These are phyloP conservation scores for Pinctada fucata DNA, from an alignment of 2,888 invertebrate species.

Conservation along the genomic window DNA sequence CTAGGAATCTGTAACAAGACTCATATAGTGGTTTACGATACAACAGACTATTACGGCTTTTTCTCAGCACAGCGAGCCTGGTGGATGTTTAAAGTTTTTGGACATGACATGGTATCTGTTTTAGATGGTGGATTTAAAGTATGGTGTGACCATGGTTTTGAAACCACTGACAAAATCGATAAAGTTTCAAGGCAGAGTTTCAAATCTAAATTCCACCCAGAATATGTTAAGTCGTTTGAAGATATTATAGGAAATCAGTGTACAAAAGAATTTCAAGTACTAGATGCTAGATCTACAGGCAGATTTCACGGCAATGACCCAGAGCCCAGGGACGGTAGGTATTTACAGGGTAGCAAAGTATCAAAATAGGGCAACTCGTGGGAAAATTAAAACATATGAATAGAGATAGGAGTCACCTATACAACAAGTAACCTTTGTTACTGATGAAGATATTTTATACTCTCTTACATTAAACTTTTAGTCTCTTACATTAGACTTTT, in stretches of 20 bases:
- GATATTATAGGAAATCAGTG: constrained; percentile 65
- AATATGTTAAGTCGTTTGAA: constrained; percentile 63
- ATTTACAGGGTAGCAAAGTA: not conserved
- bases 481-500: too few relatives aligned
- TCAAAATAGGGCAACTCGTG: not conserved
- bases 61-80: constrained; percentile 71
- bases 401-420: too few relatives aligned
- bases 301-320: constrained; percentile 70
- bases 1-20: constrained; percentile 69
- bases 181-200: constrained; percentile 47
- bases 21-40: constrained; percentile 73
- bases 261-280: constrained; percentile 54
- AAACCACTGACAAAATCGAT: constrained; percentile 45
- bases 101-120: constrained; percentile 67
- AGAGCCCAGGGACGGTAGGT: constrained; percentile 71
- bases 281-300: constrained; percentile 70
- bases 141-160: constrained; percentile 60
- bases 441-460: too few relatives aligned
- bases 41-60: constrained; percentile 60
- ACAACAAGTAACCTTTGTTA: too few relatives aligned
- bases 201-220: constrained; percentile 51
- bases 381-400: too few relatives aligned
- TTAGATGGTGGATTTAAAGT: constrained; percentile 69
- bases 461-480: too few relatives aligned
- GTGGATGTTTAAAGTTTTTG: constrained; percentile 73